Conservation (phyloP, 2,113 vertebrate genomes). For the Scopus umbretta region DNA sequence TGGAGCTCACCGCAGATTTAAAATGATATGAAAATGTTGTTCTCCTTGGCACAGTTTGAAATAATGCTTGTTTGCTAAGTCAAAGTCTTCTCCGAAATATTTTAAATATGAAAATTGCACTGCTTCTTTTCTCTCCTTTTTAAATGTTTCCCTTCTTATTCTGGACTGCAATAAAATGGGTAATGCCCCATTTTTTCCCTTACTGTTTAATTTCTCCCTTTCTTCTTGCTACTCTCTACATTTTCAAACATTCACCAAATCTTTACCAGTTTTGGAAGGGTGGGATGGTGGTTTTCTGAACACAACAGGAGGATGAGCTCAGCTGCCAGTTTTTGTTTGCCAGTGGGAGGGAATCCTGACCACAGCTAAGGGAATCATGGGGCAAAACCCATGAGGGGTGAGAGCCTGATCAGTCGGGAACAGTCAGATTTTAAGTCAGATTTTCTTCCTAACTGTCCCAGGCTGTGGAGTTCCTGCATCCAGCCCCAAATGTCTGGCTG, state of each 20-base stretch:
- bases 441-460: neutral
- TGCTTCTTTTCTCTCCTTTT: constrained; percentile 25
- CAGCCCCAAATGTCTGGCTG: neutral
- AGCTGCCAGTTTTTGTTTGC: neutral
- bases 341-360: neutral
- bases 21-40: neutral
- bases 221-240: neutral
- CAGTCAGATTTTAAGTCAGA: neutral
- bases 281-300: neutral
- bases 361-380: neutral
- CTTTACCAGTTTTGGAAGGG: neutral
- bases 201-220: constrained; percentile 35
- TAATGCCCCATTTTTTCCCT: constrained; percentile 29
- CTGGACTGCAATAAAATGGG: constrained; percentile 57
- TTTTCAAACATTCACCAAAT: neutral
- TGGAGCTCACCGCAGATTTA: neutral
- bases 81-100: neutral
- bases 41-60: neutral
- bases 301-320: neutral
- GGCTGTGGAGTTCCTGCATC: neutral
- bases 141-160: constrained; percentile 5
- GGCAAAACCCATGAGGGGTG: neutral
- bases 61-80: neutral
- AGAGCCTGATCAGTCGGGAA: neutral
- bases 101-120: neutral